Evolutionary conservation across 1,140 invertebrate species (phyloP).

Genomic region (Dreissena polymorpha): DNA sequence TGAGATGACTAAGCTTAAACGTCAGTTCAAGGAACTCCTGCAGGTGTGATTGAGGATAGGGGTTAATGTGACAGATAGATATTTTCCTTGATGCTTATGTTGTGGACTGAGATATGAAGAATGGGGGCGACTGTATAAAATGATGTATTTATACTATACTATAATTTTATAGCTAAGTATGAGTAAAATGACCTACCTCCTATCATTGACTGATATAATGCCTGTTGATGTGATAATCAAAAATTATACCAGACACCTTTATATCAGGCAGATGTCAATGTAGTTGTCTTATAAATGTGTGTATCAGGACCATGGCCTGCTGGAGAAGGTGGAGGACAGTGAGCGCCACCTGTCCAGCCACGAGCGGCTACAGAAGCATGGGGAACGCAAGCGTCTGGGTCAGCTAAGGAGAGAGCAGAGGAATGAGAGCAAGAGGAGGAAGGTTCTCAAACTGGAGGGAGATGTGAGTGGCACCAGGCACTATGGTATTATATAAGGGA

Average conservation of each 20-base stretch:
- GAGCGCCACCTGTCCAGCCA: conserved; percentile 81
- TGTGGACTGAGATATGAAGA: too few relatives aligned
- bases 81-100: too few relatives aligned
- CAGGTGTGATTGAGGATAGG: conserved; percentile 80
- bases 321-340: conserved; percentile 58
- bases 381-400: conserved; percentile 92
- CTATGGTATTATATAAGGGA: too few relatives aligned
- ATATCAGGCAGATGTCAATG: too few relatives aligned
- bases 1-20: conserved; percentile 95
- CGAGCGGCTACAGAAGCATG: conserved; percentile 90
- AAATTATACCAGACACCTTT: too few relatives aligned
- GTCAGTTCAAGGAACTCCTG: conserved; percentile 93
- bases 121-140: too few relatives aligned
- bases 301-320: conserved; percentile 73
- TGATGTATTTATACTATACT: too few relatives aligned
- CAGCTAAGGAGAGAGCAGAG: conserved; percentile 87
- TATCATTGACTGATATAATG: too few relatives aligned
- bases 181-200: too few relatives aligned
- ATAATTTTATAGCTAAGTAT: too few relatives aligned
- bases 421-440: conserved; percentile 85
- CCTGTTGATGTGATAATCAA: too few relatives aligned
- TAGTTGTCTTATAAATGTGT: background rate
- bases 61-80: background rate
- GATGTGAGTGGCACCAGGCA: conserved; percentile 61
- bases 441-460: conserved; percentile 84